Evolutionary conservation across 2,888 invertebrate genomes (phyloP), one percentile per base, ranked within the genome.

Genomic region (Microplitis deprimator): DNA sequence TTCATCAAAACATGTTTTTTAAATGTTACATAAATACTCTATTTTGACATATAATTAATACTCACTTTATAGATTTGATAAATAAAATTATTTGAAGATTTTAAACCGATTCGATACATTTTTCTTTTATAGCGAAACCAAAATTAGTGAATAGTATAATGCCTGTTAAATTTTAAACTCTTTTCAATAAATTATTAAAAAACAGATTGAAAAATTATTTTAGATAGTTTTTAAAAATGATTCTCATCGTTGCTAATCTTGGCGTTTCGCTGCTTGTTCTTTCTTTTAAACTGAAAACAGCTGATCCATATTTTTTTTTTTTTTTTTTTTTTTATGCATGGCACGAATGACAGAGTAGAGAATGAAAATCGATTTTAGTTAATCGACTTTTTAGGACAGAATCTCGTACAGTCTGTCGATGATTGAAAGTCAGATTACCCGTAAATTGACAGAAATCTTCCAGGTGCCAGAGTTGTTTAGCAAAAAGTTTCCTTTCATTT

Each of bases 41-140:
- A 50, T 50, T 50, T 13, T 50, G 13, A 50, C 50, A 10, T 50
- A 13, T 13, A 50, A 50, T 69, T 73, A n/a, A 73, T 67, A 82
- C 81, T 82, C 79, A 81, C 79, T 83, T 84, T 85, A 87, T 87
- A 78, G 84, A 90, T 88, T 85, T 87, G 86, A 84, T 85, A 87
- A 76, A 89, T 82, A 83, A 88, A 87, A 83, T 87, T 87, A 85
- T 86, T 88, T 87, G 90, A 87, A 84, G 89, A 89, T 90, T 90
- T 90, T 84, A 89, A 84, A 84, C 89, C 89, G 84, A 89, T 85
- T 88, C 90, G 89, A 83, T 89, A 87, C 90, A 90, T 90, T 86
- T 86, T 88, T 85, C 20, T 83, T 84, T 84, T 50, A 10, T 13
- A 13, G 10, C 10, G 10, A 13, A 50, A 50, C 6, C 50, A 13